phyloP scores from a whole-genome alignment of 2,113 vertebrate genomes.

The Cryptomyrus ogoouensis region DNA sequence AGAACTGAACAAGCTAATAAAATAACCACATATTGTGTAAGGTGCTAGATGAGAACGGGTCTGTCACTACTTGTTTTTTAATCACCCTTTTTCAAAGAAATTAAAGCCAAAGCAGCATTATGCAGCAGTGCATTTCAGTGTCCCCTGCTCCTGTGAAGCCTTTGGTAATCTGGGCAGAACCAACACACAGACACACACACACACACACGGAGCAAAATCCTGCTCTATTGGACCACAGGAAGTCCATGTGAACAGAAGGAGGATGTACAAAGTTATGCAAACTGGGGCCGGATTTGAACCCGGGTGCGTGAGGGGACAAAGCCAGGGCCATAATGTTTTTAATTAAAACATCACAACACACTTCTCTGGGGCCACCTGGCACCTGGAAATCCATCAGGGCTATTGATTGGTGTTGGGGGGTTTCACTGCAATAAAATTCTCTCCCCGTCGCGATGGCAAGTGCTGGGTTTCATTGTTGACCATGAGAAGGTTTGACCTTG shows the following conservation, averaged over 20 bases:
- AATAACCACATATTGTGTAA: neutral
- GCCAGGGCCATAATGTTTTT: neutral
- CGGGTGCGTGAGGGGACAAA: neutral
- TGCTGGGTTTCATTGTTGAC: neutral
- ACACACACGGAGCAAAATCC: neutral
- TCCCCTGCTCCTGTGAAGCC: neutral
- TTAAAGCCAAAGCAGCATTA: neutral
- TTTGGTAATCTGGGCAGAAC: neutral
- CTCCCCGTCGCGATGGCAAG: neutral
- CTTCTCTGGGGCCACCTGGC: neutral
- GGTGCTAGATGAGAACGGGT: neutral
- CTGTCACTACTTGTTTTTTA: neutral
- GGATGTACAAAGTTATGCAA: neutral
- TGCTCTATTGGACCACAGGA: neutral
- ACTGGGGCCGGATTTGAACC: neutral
- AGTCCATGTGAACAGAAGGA: neutral
- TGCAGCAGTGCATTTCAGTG: neutral
- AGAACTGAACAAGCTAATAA: neutral
- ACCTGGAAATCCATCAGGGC: neutral
- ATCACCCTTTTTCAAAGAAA: neutral
- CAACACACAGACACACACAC: neutral
- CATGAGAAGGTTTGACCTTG: neutral
- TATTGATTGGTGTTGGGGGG: conserved; percentile 6
- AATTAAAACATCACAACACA: conserved; percentile 4
- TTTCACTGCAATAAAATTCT: conserved; percentile 1